Conservation (phyloP, 2,888 invertebrate species). For the Drosophila atripex region DNA sequence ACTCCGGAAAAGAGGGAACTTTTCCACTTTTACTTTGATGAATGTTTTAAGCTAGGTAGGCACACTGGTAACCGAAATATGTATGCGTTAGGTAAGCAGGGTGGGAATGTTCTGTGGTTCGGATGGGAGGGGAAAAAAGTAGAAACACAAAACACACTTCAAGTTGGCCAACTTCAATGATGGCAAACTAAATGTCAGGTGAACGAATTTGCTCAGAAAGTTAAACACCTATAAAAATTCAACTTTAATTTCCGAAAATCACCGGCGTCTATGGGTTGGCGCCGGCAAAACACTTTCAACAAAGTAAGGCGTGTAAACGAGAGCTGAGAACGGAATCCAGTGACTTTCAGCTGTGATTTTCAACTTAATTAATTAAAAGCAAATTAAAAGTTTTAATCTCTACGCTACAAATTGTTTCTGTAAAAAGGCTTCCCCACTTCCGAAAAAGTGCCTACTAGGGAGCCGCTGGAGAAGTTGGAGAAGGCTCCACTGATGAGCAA, state of each 20-base stretch:
- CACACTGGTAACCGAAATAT: slow-evolving; percentile 5
- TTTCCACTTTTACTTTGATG: slow-evolving; percentile 43
- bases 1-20: slow-evolving; percentile 24
- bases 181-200: slow-evolving; percentile 49
- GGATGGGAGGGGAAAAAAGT: slow-evolving; percentile 11
- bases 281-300: slow-evolving; percentile 50
- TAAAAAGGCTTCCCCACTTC: slow-evolving; percentile 57
- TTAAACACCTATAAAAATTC: slow-evolving; percentile 49
- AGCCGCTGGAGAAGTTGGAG: slow-evolving; percentile 12
- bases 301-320: slow-evolving; percentile 44
- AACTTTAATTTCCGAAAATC: slow-evolving; percentile 39
- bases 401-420: slow-evolving; percentile 72
- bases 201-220: slow-evolving; percentile 53
- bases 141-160: slow-evolving; percentile 26
- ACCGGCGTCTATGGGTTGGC: slow-evolving; percentile 23
- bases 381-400: slow-evolving; percentile 81
- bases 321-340: slow-evolving; percentile 51
- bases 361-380: slow-evolving; percentile 82
- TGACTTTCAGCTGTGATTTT: slow-evolving; percentile 78
- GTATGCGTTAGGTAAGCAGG: too few species aligned
- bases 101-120: neutral
- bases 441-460: slow-evolving; percentile 43
- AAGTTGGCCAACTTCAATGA: slow-evolving; percentile 47
- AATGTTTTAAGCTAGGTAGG: slow-evolving; percentile 28
- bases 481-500: slow-evolving; percentile 67